These are phyloP conservation scores for Glareola pratincola DNA, from an alignment of 2,113 vertebrate species.

Conservation along the genomic window DNA sequence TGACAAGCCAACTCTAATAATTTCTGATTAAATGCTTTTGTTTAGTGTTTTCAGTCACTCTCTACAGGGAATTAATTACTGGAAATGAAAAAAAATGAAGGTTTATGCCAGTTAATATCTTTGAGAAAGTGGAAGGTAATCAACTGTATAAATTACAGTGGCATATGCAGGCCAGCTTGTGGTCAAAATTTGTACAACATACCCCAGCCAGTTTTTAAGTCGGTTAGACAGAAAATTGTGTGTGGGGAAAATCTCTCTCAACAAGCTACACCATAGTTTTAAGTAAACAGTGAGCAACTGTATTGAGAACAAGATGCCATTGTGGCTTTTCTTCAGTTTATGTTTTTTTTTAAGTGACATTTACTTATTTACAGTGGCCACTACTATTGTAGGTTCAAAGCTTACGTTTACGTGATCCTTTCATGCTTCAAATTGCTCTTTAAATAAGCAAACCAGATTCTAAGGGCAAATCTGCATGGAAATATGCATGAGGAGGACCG, in stretches of 20 bases:
- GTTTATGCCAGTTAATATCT: slow-evolving; percentile 38
- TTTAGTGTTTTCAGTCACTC: slow-evolving; percentile 58
- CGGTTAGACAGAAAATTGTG: not conserved
- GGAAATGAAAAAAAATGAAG: slow-evolving; percentile 38
- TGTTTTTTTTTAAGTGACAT: not conserved
- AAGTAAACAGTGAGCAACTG: not conserved
- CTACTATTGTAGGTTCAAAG: not conserved
- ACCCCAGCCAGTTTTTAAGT: not conserved
- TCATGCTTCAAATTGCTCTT: not conserved
- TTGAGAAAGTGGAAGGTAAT: slow-evolving; percentile 40
- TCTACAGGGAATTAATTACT: slow-evolving; percentile 61
- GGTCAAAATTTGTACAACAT: slow-evolving; percentile 28
- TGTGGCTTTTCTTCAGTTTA: not conserved
- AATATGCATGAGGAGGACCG: not conserved
- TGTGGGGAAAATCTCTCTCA: not conserved
- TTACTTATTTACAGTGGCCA: not conserved
- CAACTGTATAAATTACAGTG: slow-evolving; percentile 51
- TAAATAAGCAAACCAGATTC: not conserved
- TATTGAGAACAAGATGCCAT: not conserved
- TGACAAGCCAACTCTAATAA: slow-evolving; percentile 49
- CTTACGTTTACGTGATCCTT: not conserved
- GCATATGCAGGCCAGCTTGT: slow-evolving; percentile 39
- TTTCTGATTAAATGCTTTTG: slow-evolving; percentile 63
- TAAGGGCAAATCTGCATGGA: not conserved
- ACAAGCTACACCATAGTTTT: not conserved